phyloP scores from a whole-genome alignment of 2,797 vertebrate species.

The Parotocinclus haroldoi region DNA sequence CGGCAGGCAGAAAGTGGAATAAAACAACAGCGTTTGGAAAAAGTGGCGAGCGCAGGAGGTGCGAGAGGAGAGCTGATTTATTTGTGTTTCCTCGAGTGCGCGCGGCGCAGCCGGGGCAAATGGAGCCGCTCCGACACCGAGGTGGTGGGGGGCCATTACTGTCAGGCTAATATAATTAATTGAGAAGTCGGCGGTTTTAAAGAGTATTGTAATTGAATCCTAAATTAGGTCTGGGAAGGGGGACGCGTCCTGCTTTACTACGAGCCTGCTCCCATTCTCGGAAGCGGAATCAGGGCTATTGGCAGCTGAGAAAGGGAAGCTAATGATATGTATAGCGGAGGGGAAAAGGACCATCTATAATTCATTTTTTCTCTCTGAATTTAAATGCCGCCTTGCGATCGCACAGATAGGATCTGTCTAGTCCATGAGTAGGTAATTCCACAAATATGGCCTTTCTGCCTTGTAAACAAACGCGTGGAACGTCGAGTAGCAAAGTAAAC shows the following conservation, averaged over 20 bases:
- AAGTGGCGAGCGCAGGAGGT: constrained; percentile 49
- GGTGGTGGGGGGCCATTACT: constrained; percentile 74
- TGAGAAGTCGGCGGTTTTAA: constrained; percentile 77
- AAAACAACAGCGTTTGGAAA: constrained; percentile 38
- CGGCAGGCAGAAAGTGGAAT: constrained; percentile 27
- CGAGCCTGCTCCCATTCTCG: constrained; percentile 66
- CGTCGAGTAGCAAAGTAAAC: constrained; percentile 75
- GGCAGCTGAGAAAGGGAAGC: constrained; percentile 69
- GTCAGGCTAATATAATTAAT: constrained; percentile 82
- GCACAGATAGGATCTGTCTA: constrained; percentile 70
- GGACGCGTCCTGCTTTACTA: constrained; percentile 75
- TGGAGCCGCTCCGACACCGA: constrained; percentile 54
- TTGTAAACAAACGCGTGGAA: constrained; percentile 76
- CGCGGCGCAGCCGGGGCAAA: constrained; percentile 47
- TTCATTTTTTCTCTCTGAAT: constrained; percentile 75
- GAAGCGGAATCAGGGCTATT: constrained; percentile 42
- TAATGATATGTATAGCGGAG: constrained; percentile 76
- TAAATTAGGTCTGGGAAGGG: constrained; percentile 78
- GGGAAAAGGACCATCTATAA: constrained; percentile 66
- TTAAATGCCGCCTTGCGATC: constrained; percentile 70
- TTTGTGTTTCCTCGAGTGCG: constrained; percentile 50
- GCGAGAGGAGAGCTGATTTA: constrained; percentile 52
- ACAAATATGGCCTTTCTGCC: constrained; percentile 74
- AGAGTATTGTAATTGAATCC: constrained; percentile 81
- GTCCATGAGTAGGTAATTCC: constrained; percentile 72